These are phyloP conservation scores for Hydraecia micacea DNA, from an alignment of 2,888 invertebrate species.

Conservation along the genomic window DNA sequence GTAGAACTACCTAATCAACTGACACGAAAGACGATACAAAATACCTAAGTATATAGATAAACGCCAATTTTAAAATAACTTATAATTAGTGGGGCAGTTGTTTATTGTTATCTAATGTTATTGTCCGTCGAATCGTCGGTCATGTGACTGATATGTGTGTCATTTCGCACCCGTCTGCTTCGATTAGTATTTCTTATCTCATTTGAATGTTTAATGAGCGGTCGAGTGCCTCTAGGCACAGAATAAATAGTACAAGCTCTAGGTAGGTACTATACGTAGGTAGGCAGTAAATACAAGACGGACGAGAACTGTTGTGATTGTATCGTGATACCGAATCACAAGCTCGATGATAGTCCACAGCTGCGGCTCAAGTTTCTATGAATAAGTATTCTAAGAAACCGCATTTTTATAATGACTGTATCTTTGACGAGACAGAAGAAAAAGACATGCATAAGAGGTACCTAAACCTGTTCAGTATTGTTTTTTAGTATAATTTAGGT, in stretches of 20 bases:
- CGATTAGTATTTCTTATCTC: conserved; percentile 31
- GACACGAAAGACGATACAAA: background rate
- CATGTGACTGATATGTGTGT: conserved; percentile 40
- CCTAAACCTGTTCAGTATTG: too few relatives aligned
- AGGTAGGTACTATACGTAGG: background rate
- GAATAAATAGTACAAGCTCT: too few relatives aligned
- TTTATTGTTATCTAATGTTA: conserved; percentile 39
- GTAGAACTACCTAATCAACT: background rate
- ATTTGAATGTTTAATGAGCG: conserved; percentile 13
- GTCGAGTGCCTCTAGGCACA: background rate
- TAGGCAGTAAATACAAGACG: background rate
- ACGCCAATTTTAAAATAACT: background rate
- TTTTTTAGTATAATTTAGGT: background rate
- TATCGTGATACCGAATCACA: background rate
- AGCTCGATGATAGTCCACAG: background rate
- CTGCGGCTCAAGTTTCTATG: background rate
- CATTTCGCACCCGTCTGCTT: conserved; percentile 13
- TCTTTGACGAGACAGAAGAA: background rate
- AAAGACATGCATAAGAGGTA: background rate
- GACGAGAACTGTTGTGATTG: background rate
- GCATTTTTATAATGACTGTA: background rate
- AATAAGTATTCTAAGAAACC: background rate
- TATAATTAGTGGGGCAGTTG: conserved; percentile 21
- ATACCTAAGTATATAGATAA: background rate
- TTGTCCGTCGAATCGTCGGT: conserved; percentile 14